Base-by-base conservation (phyloP, 92 coral and sea anemone genomes). In the Epizoanthus rinbou region DNA sequence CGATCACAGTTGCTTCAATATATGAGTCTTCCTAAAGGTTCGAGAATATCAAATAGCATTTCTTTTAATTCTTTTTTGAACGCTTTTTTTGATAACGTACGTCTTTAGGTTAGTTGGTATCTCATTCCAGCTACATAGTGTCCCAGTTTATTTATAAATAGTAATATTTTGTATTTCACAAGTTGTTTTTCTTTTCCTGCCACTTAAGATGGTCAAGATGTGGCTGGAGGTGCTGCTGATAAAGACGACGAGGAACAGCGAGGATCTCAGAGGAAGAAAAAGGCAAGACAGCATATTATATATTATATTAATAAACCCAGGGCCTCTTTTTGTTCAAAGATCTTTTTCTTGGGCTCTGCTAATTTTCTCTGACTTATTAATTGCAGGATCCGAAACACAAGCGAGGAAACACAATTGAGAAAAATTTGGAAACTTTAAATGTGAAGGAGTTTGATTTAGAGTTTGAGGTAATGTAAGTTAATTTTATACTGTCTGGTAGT, bases 391-490 rank as follows among this genome's bases (percentile, higher is more conserved):
- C 69, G 76, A 81, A 86, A 56, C 85, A 64, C 37, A 94, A 86
- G 66, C 86, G 90, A 57, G 94, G 96, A 35, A 92, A 87, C 84
- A 94, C 94, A 31, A 94, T 96, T 35, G 94, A 94, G 76, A 79
- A 94, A 66, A 96, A 96, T 69, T 65, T 91, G 8, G 92, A 94
- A 56, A 92, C 86, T 87, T 74, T 96, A 33, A 88, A 94, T 65
- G 97, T 94, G 73, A 93, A 94, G 68, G 98, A 96, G 85, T 96
- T 96, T 85, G 97, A 96, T 66, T 83, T 91, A 73, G 97, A 91
- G 63, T 96, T 96, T 94, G 99, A 96, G 93, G 98, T 94, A n/a
- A n/a, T n/a, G n/a, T n/a, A 81, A 81, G 91, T 57, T 69, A 2
- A 9, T n/a, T 37, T 37, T 3, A 6, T 37, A 37, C 43, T 37